Evolutionary conservation across 2,797 vertebrate species (phyloP).

Genomic region (Craterocephalus amniculus): DNA sequence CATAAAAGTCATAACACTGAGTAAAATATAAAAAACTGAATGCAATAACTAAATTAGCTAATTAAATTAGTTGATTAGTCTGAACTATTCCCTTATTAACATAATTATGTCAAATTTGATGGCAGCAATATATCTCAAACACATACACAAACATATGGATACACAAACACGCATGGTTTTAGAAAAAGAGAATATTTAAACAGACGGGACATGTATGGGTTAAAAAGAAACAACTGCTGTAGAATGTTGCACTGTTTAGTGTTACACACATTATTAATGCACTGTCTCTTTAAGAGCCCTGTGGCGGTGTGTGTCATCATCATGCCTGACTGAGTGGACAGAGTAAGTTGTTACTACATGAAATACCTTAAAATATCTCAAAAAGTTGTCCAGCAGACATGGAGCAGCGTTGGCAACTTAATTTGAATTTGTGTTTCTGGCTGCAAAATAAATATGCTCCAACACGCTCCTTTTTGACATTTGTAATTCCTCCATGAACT

Average conservation of each 20-base stretch:
- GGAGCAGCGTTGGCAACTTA: not conserved
- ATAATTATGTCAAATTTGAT: not conserved
- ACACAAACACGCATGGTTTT: not conserved
- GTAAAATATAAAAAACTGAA: not conserved
- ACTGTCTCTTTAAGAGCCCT: not conserved
- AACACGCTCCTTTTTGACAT: not conserved
- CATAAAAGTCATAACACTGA: too few relatives aligned
- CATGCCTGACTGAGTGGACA: not conserved
- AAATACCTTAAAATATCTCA: not conserved
- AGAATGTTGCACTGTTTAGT: not conserved
- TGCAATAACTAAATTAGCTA: not conserved
- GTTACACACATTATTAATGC: constrained; percentile 7
- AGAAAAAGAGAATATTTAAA: not conserved
- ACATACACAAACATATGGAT: too few relatives aligned
- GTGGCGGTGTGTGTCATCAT: not conserved
- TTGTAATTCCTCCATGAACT: not conserved
- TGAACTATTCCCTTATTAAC: too few relatives aligned
- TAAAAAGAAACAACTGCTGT: not conserved
- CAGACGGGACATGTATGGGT: not conserved
- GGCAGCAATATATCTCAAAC: too few relatives aligned
- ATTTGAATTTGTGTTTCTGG: constrained; percentile 4
- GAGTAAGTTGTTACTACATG: not conserved
- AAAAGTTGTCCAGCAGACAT: not conserved
- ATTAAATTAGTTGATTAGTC: too few relatives aligned
- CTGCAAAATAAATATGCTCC: not conserved